Evolutionary conservation across 2,888 invertebrate species (phyloP).

Genomic region (Noctua janthe): DNA sequence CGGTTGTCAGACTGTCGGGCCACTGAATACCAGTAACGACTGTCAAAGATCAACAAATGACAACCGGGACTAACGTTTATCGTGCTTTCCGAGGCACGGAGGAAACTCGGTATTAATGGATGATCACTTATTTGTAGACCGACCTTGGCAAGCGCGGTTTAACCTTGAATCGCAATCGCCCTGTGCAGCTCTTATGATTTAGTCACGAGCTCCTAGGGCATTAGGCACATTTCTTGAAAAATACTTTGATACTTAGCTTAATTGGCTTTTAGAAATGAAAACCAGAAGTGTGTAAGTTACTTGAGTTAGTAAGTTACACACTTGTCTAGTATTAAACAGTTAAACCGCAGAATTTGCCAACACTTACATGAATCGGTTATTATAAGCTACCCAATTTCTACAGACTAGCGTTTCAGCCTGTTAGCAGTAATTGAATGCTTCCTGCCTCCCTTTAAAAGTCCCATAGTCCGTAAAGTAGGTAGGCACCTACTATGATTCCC

Average conservation of each 20-base stretch:
- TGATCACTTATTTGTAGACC: neutral
- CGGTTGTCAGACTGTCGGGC: neutral
- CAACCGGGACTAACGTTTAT: neutral
- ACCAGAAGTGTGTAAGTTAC: neutral
- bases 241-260: neutral
- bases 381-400: neutral
- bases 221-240: neutral
- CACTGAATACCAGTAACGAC: neutral
- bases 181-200: neutral
- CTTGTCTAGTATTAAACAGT: neutral
- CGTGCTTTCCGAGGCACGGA: neutral
- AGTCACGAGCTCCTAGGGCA: neutral
- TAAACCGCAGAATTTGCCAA: neutral
- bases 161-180: neutral
- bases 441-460: slow-evolving; percentile 12
- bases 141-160: neutral
- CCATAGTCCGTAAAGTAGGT: neutral
- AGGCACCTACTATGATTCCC: neutral
- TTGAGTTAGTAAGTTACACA: neutral
- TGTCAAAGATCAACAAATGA: neutral
- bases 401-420: neutral
- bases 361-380: neutral
- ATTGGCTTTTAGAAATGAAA: neutral
- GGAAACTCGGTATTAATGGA: neutral
- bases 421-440: slow-evolving; percentile 21